Evolutionary conservation across 53 echinoderm and acorn worm species (phyloP), one percentile per base, ranked within the genome.

Genomic region (Zoroaster sp.): DNA sequence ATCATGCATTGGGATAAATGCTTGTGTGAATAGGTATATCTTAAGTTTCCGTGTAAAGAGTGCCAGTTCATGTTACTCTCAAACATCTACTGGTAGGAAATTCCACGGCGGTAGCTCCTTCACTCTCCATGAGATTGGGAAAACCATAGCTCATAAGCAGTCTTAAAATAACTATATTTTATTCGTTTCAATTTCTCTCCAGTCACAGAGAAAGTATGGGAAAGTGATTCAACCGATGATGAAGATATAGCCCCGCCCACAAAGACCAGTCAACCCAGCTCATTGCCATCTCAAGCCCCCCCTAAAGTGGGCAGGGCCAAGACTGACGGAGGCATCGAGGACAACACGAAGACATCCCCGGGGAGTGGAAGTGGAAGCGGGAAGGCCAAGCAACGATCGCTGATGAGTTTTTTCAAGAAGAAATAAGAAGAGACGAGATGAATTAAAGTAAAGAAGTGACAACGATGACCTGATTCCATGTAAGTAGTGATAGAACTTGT

Each of bases 351-450:
- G 77, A 86, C 75, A 3, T 77, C 91, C 4, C 86, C 86, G 2
- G 76, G 71, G 1, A 44, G 75, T 66, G 77, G 82, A 25, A 92
- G 88, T 35, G 86, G 91, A 41, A 92, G 85, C 31, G 88, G 91
- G 41, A 89, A 82, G 68, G 69, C 92, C 4, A 95, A 95, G 78
- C 95, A 97, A 40, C 78, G 91, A 28, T 93, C 93, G 4, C 75
- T 98, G 49, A 96, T 96, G 94, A 98, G 99, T 68, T 98, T 98
- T 75, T 98, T 98, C 72, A 94, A 96, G 88, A 98, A 96, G 75
- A 97, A 91, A 85, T 97, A 85, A 97, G 54, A 28, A n/a, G 42
- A 20, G 76, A 4, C 0, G 13, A 34, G 59, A 79, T n/a, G n/a
- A n/a, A n/a, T n/a, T n/a, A n/a, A n/a, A n/a, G n/a, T n/a, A n/a